phyloP scores from a whole-genome alignment of 2,797 vertebrate species.

The Helarctos malayanus region DNA sequence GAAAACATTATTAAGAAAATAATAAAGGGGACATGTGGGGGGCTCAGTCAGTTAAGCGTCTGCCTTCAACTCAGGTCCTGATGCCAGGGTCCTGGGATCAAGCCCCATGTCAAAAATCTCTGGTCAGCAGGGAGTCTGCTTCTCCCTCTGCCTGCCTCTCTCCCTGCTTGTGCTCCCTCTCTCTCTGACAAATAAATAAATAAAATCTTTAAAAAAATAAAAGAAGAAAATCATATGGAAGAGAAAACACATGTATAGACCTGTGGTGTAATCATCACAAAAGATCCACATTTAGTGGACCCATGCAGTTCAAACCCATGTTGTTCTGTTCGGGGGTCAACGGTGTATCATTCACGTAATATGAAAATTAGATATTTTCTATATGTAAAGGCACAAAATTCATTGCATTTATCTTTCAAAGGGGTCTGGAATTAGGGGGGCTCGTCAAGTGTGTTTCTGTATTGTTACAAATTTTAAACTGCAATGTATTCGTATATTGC shows the following conservation, averaged over 20 bases:
- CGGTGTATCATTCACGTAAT: neutral
- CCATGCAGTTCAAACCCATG: neutral
- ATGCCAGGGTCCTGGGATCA: neutral
- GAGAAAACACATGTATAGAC: neutral
- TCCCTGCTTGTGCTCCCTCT: neutral
- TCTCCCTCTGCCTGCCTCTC: neutral
- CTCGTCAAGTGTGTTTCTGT: neutral
- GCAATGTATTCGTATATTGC: neutral
- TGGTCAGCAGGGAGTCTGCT: neutral
- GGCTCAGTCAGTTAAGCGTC: neutral
- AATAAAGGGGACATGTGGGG: neutral
- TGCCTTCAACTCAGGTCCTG: neutral
- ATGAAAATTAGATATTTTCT: neutral
- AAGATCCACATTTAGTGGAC: neutral
- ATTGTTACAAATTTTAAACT: neutral
- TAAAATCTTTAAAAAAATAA: neutral
- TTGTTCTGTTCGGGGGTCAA: neutral
- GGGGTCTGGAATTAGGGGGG: neutral
- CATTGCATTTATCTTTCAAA: neutral
- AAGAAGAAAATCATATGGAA: neutral
- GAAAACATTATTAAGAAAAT: neutral
- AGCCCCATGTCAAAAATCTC: too few species aligned
- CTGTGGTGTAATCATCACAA: neutral
- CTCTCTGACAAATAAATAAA: neutral
- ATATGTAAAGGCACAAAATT: neutral